Percentiles rank a stretch among this genome's conserved stretches.
phyloP scores from a whole-genome alignment of 1,140 invertebrate genomes.

The Oreohelix idahoensis region DNA sequence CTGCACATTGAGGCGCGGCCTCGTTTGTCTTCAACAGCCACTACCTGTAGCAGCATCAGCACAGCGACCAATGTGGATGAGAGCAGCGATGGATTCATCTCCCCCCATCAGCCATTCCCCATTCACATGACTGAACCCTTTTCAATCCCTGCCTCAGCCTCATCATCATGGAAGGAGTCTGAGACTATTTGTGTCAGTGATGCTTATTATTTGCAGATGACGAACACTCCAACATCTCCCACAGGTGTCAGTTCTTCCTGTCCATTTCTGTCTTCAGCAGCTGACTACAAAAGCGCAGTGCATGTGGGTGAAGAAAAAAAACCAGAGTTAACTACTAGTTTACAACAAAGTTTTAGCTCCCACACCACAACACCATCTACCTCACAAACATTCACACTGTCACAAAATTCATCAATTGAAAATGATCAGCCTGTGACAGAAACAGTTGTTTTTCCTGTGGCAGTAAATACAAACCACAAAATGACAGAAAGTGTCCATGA shows the following conservation, averaged over 20 bases:
- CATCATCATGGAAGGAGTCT: not conserved
- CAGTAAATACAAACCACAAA: not conserved
- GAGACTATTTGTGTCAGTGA: not conserved
- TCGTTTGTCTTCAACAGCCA: not conserved
- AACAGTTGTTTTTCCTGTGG: not conserved
- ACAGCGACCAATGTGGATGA: slow-evolving; percentile 3
- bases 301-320: not conserved
- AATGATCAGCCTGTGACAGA: not conserved
- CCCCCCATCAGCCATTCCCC: not conserved
- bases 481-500: not conserved
- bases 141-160: not conserved
- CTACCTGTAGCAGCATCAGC: slow-evolving; percentile 21
- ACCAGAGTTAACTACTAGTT: not conserved
- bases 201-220: not conserved
- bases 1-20: not conserved
- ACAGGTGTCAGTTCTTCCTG: not conserved
- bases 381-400: not conserved
- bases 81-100: not conserved
- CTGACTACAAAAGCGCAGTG: not conserved
- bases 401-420: not conserved
- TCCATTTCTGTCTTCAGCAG: not conserved
- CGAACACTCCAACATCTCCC: not conserved
- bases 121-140: not conserved
- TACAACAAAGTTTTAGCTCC: not conserved
- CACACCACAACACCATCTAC: not conserved